A percentile compares a stretch with the other conserved stretches of the same genome.
Conservation (phyloP, 2,113 vertebrate genomes). For the Hiodon tergisus region DNA sequence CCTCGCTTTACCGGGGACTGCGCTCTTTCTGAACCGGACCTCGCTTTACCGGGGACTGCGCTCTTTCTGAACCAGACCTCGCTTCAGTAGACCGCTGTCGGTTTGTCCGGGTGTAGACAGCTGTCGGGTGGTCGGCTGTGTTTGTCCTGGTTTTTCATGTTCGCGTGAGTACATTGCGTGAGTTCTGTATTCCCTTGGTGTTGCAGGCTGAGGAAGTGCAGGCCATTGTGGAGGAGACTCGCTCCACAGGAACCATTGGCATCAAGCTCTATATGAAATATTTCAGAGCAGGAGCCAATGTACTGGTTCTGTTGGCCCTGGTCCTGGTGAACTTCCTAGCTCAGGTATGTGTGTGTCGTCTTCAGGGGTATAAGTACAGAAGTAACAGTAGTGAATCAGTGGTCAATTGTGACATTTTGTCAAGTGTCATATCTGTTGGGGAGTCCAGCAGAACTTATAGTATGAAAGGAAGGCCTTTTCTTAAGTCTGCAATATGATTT, state of each 20-base stretch:
- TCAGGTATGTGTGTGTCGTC: slow-evolving; percentile 62
- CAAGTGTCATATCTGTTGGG: not conserved
- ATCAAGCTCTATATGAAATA: slow-evolving; percentile 76
- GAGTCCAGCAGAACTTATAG: not conserved
- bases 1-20: no score
- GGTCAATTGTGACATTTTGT: not conserved
- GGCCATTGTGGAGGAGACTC: slow-evolving; percentile 70
- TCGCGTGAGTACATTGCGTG: no score
- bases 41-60: no score
- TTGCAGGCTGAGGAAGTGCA: slow-evolving; percentile 64
- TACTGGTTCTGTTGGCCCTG: slow-evolving; percentile 59
- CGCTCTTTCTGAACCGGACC: no score
- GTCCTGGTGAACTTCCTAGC: slow-evolving; percentile 68
- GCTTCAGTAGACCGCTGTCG: no score
- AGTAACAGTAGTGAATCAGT: not conserved
- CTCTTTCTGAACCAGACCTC: no score
- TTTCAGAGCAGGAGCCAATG: slow-evolving; percentile 72
- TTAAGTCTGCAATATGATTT: no score
- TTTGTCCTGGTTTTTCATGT: no score
- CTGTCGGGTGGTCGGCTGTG: no score
- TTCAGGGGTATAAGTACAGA: not conserved
- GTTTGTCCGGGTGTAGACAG: no score
- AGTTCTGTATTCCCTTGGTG: no score
- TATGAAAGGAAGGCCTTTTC: no score
- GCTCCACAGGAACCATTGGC: slow-evolving; percentile 72